Evolutionary conservation across 2,888 invertebrate species (phyloP).

Genomic region (Stomorhina lunata): DNA sequence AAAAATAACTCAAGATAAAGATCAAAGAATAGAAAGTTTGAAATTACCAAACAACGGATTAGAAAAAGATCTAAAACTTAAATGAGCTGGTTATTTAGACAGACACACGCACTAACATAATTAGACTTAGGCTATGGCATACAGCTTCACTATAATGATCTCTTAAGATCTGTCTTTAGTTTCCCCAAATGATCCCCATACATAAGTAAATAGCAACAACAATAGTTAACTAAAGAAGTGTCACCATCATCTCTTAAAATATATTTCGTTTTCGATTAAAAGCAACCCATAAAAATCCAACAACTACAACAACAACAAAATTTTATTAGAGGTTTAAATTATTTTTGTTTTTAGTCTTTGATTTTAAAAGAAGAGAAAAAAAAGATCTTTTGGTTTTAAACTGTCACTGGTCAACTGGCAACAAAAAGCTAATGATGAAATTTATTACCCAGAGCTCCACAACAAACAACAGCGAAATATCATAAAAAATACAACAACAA

Average conservation of each 20-base stretch:
- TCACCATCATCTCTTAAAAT: slow-evolving; percentile 64
- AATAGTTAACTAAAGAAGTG: slow-evolving; percentile 52
- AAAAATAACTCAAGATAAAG: slow-evolving; percentile 50
- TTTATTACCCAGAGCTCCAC: slow-evolving; percentile 64
- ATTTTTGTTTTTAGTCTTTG: slow-evolving; percentile 18
- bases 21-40: slow-evolving; percentile 64
- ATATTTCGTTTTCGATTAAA: slow-evolving; percentile 62
- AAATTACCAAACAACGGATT: slow-evolving; percentile 54
- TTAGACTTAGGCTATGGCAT: too few species aligned
- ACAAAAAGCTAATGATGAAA: slow-evolving; percentile 64
- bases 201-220: slow-evolving; percentile 30
- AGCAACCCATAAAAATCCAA: slow-evolving; percentile 19
- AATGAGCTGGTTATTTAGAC: too few species aligned
- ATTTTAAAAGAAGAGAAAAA: slow-evolving; percentile 40
- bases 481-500: slow-evolving; percentile 12
- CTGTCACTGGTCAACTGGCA: slow-evolving; percentile 55
- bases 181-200: slow-evolving; percentile 29
- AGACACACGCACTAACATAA: too few species aligned
- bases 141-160: too few species aligned
- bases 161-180: not conserved
- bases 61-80: slow-evolving; percentile 3
- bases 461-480: slow-evolving; percentile 41
- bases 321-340: slow-evolving; percentile 50
- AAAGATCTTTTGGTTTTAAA: slow-evolving; percentile 61
- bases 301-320: slow-evolving; percentile 40